A percentile compares a stretch with the other conserved stretches of the same genome.
These are phyloP conservation scores for Falco peregrinus DNA, from an alignment of 2,797 vertebrate species.

Conservation along the genomic window DNA sequence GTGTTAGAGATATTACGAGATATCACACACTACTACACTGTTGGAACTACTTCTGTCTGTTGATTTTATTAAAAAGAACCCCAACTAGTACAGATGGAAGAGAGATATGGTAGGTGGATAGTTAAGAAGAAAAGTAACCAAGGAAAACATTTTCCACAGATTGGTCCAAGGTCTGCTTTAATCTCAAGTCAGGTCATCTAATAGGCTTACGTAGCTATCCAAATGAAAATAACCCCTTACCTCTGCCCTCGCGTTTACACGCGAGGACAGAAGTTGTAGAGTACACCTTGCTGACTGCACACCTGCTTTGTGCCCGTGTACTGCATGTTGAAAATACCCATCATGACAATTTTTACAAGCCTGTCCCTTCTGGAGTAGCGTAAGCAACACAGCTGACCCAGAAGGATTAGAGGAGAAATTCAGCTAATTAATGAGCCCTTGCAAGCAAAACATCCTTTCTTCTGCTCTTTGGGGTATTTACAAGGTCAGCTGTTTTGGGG, in stretches of 20 bases:
- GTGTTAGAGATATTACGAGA: not conserved
- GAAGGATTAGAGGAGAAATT: conserved; percentile 61
- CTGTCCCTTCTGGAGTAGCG: conserved; percentile 19
- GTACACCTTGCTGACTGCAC: not conserved
- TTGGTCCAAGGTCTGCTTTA: not conserved
- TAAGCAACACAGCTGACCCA: conserved; percentile 33
- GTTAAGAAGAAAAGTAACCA: not conserved
- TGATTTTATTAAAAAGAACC: not conserved
- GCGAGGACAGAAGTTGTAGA: not conserved
- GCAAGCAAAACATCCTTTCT: conserved; percentile 54
- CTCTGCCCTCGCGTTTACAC: not conserved
- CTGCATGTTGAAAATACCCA: not conserved
- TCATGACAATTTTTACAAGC: not conserved
- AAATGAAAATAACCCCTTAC: not conserved
- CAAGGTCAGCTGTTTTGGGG: conserved; percentile 40
- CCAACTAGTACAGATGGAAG: not conserved
- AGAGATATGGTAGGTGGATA: not conserved
- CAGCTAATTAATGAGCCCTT: conserved; percentile 59
- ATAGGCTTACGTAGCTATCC: not conserved
- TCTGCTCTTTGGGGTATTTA: conserved; percentile 43
- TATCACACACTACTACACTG: not conserved
- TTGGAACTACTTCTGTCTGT: not conserved
- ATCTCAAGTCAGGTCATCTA: not conserved
- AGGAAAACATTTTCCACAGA: not conserved
- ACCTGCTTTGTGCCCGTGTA: not conserved